phyloP scores from a whole-genome alignment of 2,797 vertebrate genomes.

The Psittacula echo region DNA sequence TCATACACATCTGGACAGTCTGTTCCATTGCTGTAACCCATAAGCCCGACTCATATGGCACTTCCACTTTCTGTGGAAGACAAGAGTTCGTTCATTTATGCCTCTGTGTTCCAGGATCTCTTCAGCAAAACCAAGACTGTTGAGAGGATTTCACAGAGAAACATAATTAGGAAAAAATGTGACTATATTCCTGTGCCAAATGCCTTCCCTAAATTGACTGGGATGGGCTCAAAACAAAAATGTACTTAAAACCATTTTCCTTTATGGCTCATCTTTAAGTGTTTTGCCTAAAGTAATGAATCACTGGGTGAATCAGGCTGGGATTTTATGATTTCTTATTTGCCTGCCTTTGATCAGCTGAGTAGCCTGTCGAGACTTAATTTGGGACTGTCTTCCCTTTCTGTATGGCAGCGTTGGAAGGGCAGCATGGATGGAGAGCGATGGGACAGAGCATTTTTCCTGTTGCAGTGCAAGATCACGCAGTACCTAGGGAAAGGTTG shows the following conservation, averaged over 20 bases:
- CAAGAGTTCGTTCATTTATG: background rate
- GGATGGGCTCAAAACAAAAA: constrained; percentile 58
- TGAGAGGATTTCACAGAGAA: constrained; percentile 54
- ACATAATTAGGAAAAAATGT: constrained; percentile 64
- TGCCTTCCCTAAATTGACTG: constrained; percentile 54
- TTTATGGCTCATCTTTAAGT: constrained; percentile 64
- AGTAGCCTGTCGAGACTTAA: constrained; percentile 33
- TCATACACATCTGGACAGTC: background rate
- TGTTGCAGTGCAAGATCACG: background rate
- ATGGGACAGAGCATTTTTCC: background rate
- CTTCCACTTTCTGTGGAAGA: constrained; percentile 3
- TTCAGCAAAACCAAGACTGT: constrained; percentile 7
- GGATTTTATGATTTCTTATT: constrained; percentile 55
- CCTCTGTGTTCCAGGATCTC: background rate
- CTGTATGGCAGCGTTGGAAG: background rate
- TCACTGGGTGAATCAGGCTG: constrained; percentile 48
- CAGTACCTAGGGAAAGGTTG: background rate
- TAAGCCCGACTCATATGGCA: background rate
- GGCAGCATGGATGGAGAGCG: background rate
- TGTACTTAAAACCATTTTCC: constrained; percentile 54
- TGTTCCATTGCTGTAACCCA: background rate
- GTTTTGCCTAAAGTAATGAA: constrained; percentile 63
- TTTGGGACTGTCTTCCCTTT: constrained; percentile 14
- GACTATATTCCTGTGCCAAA: constrained; percentile 42
- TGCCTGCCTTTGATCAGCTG: constrained; percentile 57